Evolutionary conservation across 2,797 vertebrate species (phyloP).

Genomic region (Balearica regulorum): DNA sequence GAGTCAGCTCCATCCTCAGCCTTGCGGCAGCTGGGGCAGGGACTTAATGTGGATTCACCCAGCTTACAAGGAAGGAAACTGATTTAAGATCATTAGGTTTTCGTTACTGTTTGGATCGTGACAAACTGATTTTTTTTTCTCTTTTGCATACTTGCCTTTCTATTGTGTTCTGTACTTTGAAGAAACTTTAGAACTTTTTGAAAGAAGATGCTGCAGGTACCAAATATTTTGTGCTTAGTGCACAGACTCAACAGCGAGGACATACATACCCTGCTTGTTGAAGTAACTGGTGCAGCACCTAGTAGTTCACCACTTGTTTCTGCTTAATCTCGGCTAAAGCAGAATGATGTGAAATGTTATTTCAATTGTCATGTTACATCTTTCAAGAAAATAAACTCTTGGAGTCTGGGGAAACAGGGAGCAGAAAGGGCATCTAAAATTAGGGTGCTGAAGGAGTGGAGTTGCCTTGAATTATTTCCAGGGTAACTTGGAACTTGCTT

Average conservation of each 20-base stretch:
- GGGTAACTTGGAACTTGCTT: background rate
- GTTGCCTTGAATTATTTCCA: background rate
- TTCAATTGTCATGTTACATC: background rate
- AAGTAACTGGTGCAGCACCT: background rate
- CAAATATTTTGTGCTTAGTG: background rate
- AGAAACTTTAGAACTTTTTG: background rate
- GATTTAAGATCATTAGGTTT: background rate
- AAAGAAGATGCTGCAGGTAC: background rate
- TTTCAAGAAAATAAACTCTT: background rate
- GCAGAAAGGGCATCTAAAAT: background rate
- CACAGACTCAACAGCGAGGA: background rate
- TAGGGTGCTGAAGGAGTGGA: background rate
- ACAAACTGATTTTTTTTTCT: background rate
- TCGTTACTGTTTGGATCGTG: fast-evolving
- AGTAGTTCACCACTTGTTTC: background rate
- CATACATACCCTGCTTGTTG: background rate
- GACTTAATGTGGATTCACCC: background rate
- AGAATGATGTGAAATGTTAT: background rate
- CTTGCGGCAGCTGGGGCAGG: background rate
- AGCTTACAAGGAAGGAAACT: background rate
- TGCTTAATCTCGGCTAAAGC: background rate
- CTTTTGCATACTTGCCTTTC: background rate
- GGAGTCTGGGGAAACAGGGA: background rate
- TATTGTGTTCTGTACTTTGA: background rate
- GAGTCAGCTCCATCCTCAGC: background rate